Conservation (phyloP, 2,113 vertebrate species). For the Panthera tigris region DNA sequence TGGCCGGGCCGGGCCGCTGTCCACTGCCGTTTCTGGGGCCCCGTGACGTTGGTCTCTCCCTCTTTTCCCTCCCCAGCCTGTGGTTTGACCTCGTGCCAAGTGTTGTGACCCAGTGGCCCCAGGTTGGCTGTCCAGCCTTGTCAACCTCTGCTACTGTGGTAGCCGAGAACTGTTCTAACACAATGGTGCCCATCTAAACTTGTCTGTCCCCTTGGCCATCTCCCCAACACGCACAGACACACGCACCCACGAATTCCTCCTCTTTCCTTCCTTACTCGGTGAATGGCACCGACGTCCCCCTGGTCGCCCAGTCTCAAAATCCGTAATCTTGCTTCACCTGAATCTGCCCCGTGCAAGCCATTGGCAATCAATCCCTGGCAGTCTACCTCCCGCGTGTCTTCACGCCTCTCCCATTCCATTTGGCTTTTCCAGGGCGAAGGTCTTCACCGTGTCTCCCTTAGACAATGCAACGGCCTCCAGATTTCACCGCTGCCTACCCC, state of each 20-base stretch:
- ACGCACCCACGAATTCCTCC: neutral
- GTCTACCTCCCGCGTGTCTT: neutral
- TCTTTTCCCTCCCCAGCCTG: neutral
- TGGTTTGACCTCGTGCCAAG: neutral
- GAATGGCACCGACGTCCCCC: neutral
- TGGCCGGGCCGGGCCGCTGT: accelerated
- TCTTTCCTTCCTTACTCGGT: neutral
- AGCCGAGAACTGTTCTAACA: neutral
- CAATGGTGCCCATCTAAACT: neutral
- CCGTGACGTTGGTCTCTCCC: accelerated
- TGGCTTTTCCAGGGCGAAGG: neutral
- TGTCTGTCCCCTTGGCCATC: neutral
- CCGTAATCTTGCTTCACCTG: neutral
- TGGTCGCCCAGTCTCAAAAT: no score
- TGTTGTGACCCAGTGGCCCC: accelerated
- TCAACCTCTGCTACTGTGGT: neutral
- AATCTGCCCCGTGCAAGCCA: neutral
- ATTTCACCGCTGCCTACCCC: neutral
- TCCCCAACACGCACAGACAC: no score
- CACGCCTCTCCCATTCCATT: neutral
- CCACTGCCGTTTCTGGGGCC: neutral
- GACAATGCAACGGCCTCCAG: neutral
- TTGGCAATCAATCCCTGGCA: accelerated
- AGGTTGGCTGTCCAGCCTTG: accelerated
- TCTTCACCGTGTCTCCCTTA: neutral